Evolutionary conservation across 1,140 invertebrate species (phyloP).

Genomic region (Wiebesia pumilae): DNA sequence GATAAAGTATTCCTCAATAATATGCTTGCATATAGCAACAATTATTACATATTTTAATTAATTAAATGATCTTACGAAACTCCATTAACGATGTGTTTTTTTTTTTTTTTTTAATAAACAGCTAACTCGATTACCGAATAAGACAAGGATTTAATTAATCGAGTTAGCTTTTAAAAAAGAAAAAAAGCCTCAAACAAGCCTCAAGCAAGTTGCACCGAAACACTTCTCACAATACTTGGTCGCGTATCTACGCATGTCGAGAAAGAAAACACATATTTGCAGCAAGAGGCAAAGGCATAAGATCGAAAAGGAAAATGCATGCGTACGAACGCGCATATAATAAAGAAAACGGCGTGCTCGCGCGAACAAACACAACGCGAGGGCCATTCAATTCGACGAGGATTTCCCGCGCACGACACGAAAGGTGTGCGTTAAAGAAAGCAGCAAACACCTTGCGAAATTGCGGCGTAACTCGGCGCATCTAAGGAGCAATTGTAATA

Average conservation of each 20-base stretch:
- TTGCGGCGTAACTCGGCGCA: neutral
- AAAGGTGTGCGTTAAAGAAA: constrained; percentile 6
- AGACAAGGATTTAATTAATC: neutral
- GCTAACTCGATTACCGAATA: neutral
- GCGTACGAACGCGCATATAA: neutral
- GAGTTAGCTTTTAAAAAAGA: neutral
- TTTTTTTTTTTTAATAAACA: no score
- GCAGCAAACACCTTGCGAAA: constrained; percentile 17
- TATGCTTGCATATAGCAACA: neutral
- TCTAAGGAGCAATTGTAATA: constrained; percentile 30
- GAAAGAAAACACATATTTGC: neutral
- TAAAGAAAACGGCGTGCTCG: neutral
- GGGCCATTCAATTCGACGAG: neutral
- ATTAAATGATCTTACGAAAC: neutral
- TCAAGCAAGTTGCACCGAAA: neutral
- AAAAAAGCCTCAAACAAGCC: neutral
- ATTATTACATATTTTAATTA: neutral
- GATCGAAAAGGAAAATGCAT: neutral
- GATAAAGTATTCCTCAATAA: neutral
- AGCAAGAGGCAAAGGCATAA: neutral
- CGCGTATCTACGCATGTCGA: neutral
- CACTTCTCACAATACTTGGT: neutral
- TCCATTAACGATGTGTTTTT: neutral
- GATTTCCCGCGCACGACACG: constrained; percentile 27
- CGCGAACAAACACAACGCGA: neutral